Evolutionary conservation across 37 sponge, comb jelly and placozoan species (phyloP), one percentile per base, ranked within the genome.

Genomic region (Lycopodina hypogea): DNA sequence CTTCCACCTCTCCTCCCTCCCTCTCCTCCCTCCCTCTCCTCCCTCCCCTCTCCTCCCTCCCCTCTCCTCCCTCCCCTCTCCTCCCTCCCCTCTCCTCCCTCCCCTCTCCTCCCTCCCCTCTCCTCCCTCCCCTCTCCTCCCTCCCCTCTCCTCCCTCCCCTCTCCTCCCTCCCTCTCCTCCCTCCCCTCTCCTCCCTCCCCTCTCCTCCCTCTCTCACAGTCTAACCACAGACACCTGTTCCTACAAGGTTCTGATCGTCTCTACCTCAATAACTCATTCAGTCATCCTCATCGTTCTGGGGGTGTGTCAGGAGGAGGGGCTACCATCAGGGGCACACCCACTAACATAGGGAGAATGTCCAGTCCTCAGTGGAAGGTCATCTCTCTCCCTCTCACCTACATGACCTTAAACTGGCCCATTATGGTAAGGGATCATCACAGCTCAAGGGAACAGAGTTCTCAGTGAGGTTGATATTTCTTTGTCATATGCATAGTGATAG

Each of bases 341-440:
- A 28, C 39, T 15, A 26, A 34, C 33, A 76, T 14, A 19, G 61
- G 69, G 6, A 41, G 18, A 30, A 70, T 67, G 28, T 84, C 82
- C 29, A 56, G 77, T 42, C 89, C 93, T 17, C 89, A 88, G 11
- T 92, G 93, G 93, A 88, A 42, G 62, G 77, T 92, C 37, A 51
- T 86, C 11, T 83, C 84, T 74, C 72, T 88, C 32, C 92, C 92
- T 30, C 32, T 51, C 41, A 84, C 61, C 72, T 93, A 93, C 72
- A 69, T 93, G 38, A 38, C 28, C 21, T 53, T 83, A 22, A 93
- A 93, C 72, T 93, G 94, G 94, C 94, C 94, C 36, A 51, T 93
- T 29, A 70, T 66, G 79, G 93, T 88, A 36, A 29, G 69, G 24
- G 50, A 32, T 37, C 8, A 11, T 12, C 21, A 40, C 30, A n/a